Conservation (phyloP, 2,797 vertebrate species). For the Sternarchorhynchus goeldii region DNA sequence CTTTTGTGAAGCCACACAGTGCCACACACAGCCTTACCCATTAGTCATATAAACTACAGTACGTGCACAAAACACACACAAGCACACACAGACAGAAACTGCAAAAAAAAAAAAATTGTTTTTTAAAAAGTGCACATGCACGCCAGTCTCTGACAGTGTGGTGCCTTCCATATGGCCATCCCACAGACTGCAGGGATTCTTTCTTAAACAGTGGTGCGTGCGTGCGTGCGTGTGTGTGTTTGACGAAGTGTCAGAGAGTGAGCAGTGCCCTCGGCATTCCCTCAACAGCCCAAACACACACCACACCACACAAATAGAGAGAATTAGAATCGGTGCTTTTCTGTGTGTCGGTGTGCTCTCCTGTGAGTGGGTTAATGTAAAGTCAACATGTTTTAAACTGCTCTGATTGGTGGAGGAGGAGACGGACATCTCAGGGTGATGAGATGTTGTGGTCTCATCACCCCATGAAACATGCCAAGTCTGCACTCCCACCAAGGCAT, state of each 20-base stretch:
- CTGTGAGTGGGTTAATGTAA: conserved; percentile 49
- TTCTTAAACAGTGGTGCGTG: background rate
- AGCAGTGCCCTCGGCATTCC: conserved; percentile 1
- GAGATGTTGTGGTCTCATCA: conserved; percentile 60
- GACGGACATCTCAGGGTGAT: conserved; percentile 62
- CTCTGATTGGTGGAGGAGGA: conserved; percentile 54
- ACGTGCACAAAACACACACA: conserved; percentile 34
- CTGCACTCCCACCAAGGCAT: background rate
- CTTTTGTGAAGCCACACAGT: conserved; percentile 56
- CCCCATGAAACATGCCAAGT: conserved; percentile 21
- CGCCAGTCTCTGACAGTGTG: conserved; percentile 22
- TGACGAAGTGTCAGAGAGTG: background rate
- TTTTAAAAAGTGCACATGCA: conserved; percentile 30
- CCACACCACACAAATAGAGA: background rate
- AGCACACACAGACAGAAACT: conserved; percentile 56
- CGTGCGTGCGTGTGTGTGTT: conserved; percentile 10
- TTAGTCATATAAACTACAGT: conserved; percentile 61
- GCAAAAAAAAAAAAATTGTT: conserved; percentile 61
- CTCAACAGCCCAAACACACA: conserved; percentile 14
- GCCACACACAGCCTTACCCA: conserved; percentile 68
- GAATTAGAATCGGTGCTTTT: background rate
- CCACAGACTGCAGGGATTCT: conserved; percentile 11
- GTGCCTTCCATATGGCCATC: conserved; percentile 17
- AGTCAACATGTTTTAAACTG: conserved; percentile 42
- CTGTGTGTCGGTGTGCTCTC: conserved; percentile 3